A percentile compares a stretch with the other conserved stretches of the same genome.
Evolutionary conservation across 2,888 invertebrate genomes (phyloP).

Genomic region (Cephus pygmeus): DNA sequence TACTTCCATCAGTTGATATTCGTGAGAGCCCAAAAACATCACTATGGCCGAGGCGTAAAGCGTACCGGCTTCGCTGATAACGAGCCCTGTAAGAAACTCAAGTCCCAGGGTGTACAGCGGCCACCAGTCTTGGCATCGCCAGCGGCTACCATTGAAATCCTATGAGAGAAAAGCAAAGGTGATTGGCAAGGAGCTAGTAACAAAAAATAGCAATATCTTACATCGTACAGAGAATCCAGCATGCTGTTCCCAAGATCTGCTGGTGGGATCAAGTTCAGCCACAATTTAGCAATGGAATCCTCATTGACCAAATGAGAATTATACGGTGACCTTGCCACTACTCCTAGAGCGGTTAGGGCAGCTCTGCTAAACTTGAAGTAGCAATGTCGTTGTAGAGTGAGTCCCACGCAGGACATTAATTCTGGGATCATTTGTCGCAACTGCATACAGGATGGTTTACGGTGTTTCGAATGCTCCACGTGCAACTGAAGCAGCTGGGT

Average conservation of each 20-base stretch:
- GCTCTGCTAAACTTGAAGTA: conserved; percentile 56
- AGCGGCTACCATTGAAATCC: conserved; percentile 48
- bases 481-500: conserved; percentile 51
- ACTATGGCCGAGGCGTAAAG: conserved; percentile 46
- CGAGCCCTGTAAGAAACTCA: conserved; percentile 56
- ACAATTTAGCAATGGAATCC: conserved; percentile 55
- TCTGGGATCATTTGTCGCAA: conserved; percentile 57
- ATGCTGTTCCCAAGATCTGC: conserved; percentile 55
- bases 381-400: conserved; percentile 53
- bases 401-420: conserved; percentile 50
- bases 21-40: conserved; percentile 58
- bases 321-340: conserved; percentile 53
- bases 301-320: conserved; percentile 33
- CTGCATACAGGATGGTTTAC: conserved; percentile 46
- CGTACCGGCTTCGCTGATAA: conserved; percentile 42
- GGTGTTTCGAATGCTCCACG: conserved; percentile 24
- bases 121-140: conserved; percentile 64
- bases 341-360: conserved; percentile 51
- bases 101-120: conserved; percentile 58
- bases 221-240: conserved; percentile 56
- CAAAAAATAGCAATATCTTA: conserved; percentile 27
- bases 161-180: conserved; percentile 21
- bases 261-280: conserved; percentile 59
- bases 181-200: neutral
- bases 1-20: conserved; percentile 55